Base-by-base conservation (phyloP, 2,797 vertebrate genomes). In the Tragopan temminckii region DNA sequence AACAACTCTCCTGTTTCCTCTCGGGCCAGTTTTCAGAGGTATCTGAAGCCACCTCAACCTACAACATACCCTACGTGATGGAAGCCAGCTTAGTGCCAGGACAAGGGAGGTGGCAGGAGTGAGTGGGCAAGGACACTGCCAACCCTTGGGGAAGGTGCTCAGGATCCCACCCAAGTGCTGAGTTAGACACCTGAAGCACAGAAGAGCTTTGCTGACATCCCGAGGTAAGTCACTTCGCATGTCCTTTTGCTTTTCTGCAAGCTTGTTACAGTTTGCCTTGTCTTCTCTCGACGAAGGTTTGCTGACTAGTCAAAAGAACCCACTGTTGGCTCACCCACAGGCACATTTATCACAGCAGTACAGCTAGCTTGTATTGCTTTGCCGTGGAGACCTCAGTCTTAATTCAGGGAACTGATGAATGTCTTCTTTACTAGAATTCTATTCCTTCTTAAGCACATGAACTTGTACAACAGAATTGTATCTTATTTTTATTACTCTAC, bases 151-250 rank as follows among this genome's bases (percentile, higher is more conserved):
- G 52, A 77, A 80, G 38, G 25, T 58, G 16, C 40, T 71, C 74
- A 45, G 46, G 8, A 18, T 62, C 64, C 58, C 29, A 5, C 15
- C 42, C 11, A 7, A 48, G 46, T 13, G 46, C n/a, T 40, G 53
- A 48, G 46, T 50, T 24, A 61, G 19, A 79, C 6, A 55, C 13
- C 62, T 31, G 43, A 36, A 59, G 46, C 13, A 18, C 9, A 36
- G n/a, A 1, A 66, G 57, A 8, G 25, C 12, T 52, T 74, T 70
- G 31, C 24, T 43, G 50, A 40, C 59, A 38, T 75, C 50, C 31
- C 2, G 3, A 0, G 0, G 48, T 33, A 59, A 59, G 16, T 13
- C 24, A 8, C 36, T 64, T 35, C 40, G 13, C 29, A 17, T 6
- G n/a, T 19, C 43, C 62, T 64, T 45, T 11, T 12, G 14, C 59